Conservation (phyloP, 2,888 invertebrate genomes). For the Pegoplata infirma region DNA sequence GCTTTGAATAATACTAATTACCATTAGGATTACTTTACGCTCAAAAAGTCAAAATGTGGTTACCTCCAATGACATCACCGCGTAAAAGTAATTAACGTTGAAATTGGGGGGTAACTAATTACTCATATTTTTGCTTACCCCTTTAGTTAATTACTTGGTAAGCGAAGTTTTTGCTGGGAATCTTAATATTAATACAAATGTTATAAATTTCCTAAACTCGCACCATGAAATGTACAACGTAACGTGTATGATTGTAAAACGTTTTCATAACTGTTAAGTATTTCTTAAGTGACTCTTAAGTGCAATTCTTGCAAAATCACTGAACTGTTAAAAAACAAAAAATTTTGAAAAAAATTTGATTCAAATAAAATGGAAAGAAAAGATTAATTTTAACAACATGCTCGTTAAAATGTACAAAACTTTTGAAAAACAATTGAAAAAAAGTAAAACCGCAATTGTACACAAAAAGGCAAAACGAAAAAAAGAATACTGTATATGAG, state of each 20-base stretch:
- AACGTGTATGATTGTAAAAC: constrained; percentile 37
- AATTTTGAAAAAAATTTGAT: constrained; percentile 16
- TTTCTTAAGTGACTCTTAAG: constrained; percentile 47
- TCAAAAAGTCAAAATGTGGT: no score
- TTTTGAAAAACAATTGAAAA: constrained; percentile 32
- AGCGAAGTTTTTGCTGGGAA: no score
- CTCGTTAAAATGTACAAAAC: constrained; percentile 54
- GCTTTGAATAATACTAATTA: no score
- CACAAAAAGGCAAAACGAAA: constrained; percentile 11
- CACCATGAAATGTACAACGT: constrained; percentile 18
- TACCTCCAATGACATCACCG: no score
- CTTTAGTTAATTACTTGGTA: no score
- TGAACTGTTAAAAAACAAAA: constrained; percentile 57
- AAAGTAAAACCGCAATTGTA: constrained; percentile 51
- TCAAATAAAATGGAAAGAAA: constrained; percentile 27
- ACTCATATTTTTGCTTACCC: no score
- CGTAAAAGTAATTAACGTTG: no score
- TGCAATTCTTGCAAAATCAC: constrained; percentile 51
- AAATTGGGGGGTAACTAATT: no score
- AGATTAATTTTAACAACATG: constrained; percentile 59
- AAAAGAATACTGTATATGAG: constrained; percentile 19
- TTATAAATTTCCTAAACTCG: constrained; percentile 32
- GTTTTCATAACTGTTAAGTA: constrained; percentile 34
- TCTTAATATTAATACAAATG: constrained; percentile 38
- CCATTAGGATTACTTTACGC: no score